Percentiles rank a stretch among this genome's conserved stretches.
Conservation (phyloP, 2,797 vertebrate species). For the Agapornis canus region DNA sequence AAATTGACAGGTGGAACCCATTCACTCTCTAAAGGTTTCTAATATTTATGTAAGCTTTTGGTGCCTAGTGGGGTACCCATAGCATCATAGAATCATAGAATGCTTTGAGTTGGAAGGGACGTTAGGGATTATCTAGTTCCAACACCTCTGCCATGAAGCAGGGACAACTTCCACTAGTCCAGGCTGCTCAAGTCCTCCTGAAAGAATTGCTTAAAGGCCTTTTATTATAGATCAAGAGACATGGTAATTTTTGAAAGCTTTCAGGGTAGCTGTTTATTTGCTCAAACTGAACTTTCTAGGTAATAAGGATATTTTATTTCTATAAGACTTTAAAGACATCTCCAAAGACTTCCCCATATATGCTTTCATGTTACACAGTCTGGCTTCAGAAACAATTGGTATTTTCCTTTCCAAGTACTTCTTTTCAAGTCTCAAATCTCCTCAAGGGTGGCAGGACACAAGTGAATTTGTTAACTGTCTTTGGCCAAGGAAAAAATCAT, state of each 20-base stretch:
- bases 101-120: background rate
- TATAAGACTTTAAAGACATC: background rate
- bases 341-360: background rate
- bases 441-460: background rate
- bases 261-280: background rate
- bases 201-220: background rate
- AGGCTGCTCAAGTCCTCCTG: background rate
- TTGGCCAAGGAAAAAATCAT: background rate
- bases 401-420: background rate
- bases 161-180: background rate
- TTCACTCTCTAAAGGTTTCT: background rate
- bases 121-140: background rate
- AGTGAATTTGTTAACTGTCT: background rate
- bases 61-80: background rate
- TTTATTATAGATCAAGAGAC: rapidly evolving
- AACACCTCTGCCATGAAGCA: background rate
- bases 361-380: background rate
- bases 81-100: background rate
- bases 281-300: background rate
- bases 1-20: background rate
- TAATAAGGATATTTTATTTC: background rate
- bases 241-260: background rate
- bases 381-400: background rate
- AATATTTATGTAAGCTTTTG: background rate
- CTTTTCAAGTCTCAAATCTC: background rate